Base-by-base conservation (phyloP, 2,888 invertebrate species). In the Drosophila prolongata region DNA sequence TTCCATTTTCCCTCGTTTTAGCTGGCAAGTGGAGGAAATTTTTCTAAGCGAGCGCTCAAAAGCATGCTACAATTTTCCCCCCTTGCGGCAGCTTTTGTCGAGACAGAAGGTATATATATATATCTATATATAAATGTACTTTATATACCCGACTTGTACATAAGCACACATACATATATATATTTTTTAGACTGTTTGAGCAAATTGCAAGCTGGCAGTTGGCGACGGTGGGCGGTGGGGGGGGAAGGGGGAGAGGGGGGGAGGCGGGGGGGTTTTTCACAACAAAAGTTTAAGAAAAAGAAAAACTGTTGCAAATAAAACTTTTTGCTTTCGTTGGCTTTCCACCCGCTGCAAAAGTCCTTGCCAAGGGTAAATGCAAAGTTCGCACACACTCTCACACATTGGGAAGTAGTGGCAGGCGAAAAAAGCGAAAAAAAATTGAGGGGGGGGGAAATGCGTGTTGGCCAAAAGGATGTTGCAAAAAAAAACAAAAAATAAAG, bases 291-390 rank as follows among this genome's bases (percentile, higher is more conserved):
- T 69, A 77, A 81, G 79, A 77, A 75, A 85, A 85, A 86, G 81
- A 86, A 80, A n/a, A 85, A 82, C 83, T 82, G 81, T 90, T n/a
- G 80, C 80, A 90, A 90, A 87, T 79, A 85, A 87, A 90, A 89
- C 79, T 90, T 90, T 85, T 83, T 88, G 78, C 84, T 86, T 89
- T 84, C 73, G 73, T 70, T 84, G 80, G 67, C 75, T 69, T 79
- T 86, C 69, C 71, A 58, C 69, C 50, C 50, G 46, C 50, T 50
- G 70, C 71, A 78, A 80, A 89, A 90, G 89, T 89, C 89, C 89
- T 90, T 89, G 89, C 90, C 89, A 89, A 90, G 89, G 89, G 89
- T 89, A 90, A 89, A 90, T 90, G 89, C 90, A 90, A 90, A 90
- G 87, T 83, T 88, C 78, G 71, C 55, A 74, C 70, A 77, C 69